These are phyloP conservation scores for Cairina moschata DNA, from an alignment of 2,113 vertebrate genomes.

Conservation along the genomic window DNA sequence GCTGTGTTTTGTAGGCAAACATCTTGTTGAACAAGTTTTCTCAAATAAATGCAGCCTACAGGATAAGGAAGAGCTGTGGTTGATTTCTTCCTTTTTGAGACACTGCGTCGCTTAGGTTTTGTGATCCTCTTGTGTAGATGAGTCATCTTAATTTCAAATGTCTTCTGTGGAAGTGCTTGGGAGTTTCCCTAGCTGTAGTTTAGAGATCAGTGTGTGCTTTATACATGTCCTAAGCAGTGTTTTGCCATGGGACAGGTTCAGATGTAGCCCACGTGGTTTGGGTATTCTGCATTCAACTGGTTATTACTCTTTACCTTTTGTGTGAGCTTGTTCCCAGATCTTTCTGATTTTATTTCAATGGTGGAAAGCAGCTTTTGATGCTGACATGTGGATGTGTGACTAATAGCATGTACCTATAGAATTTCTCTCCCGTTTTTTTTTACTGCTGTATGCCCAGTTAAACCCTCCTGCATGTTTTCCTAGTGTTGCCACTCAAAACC, in stretches of 20 bases:
- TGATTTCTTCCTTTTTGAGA: neutral
- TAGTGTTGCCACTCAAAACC: neutral
- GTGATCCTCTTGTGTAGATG: neutral
- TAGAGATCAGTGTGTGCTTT: neutral
- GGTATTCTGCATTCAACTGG: neutral
- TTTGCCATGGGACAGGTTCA: neutral
- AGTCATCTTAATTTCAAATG: neutral
- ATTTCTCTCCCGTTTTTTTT: neutral
- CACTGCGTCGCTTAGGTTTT: neutral
- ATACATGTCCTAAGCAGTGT: neutral
- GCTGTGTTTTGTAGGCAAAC: neutral
- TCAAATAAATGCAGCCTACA: neutral
- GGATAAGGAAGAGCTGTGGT: neutral
- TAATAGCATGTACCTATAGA: neutral
- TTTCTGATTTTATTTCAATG: neutral
- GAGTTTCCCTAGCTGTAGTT: neutral
- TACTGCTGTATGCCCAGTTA: neutral
- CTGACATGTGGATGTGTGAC: neutral
- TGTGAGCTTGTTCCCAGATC: neutral
- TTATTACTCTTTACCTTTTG: neutral
- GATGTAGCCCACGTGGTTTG: neutral
- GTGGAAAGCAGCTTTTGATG: neutral
- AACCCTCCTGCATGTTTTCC: neutral
- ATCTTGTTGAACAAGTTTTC: neutral
- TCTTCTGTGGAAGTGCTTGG: neutral